Percentiles rank a stretch among this genome's conserved stretches.
Conservation (phyloP, 2,113 vertebrate species). For the Oncorhynchus clarkii region DNA sequence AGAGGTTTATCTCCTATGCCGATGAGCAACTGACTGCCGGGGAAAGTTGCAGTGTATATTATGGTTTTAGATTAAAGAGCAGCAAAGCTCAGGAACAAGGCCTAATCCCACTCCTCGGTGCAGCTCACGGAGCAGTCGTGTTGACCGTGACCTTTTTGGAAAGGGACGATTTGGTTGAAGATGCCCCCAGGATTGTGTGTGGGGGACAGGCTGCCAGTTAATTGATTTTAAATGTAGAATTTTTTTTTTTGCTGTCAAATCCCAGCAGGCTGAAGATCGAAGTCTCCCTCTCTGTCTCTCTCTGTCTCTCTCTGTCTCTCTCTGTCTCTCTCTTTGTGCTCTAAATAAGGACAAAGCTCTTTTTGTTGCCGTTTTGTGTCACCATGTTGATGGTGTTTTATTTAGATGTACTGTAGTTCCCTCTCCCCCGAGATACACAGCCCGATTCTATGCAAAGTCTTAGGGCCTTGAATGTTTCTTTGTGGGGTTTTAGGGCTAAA, state of each 20-base stretch:
- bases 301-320: neutral
- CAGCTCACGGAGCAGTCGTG: constrained; percentile 23
- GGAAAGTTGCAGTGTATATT: constrained; percentile 44
- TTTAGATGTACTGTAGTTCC: neutral
- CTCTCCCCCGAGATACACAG: neutral
- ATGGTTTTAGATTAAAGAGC: constrained; percentile 56
- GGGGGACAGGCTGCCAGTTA: neutral
- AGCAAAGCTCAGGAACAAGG: constrained; percentile 45
- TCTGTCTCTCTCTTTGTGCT: neutral
- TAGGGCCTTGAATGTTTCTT: constrained; percentile 79
- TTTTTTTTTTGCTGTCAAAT: neutral
- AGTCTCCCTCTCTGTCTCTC: neutral
- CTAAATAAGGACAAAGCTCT: neutral
- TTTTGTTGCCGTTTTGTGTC: neutral
- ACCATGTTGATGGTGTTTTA: neutral
- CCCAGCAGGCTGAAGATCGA: too few relatives aligned
- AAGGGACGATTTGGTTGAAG: constrained; percentile 11
- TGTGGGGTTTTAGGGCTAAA: constrained; percentile 58
- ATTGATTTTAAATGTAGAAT: constrained; percentile 3
- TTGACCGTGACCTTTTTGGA: constrained; percentile 16
- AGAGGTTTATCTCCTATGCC: constrained; percentile 24
- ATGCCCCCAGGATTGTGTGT: neutral
- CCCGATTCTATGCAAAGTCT: neutral
- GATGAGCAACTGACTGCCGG: constrained; percentile 21
- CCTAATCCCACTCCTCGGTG: constrained; percentile 52